These are phyloP conservation scores for Bombus affinis DNA, from an alignment of 1,140 invertebrate genomes.

Conservation along the genomic window DNA sequence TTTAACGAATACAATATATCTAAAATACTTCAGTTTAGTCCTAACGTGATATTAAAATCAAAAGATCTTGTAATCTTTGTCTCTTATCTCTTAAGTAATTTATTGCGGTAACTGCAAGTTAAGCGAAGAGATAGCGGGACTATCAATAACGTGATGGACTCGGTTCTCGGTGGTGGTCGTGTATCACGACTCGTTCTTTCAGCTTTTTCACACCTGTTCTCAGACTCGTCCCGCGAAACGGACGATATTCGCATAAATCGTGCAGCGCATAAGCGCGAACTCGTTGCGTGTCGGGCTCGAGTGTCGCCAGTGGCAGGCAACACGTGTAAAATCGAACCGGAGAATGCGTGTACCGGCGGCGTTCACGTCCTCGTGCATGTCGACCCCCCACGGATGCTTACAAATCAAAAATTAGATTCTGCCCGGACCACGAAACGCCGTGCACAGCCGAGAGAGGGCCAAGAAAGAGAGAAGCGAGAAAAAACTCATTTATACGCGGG, in stretches of 20 bases:
- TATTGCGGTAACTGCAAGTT: too few relatives aligned
- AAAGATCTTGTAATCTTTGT: background rate
- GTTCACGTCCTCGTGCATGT: constrained; percentile 60
- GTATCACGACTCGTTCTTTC: background rate
- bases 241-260: constrained; percentile 48
- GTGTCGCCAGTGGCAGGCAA: constrained; percentile 49
- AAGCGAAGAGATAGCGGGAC: too few relatives aligned
- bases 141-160: background rate
- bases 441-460: too few relatives aligned
- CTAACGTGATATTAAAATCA: too few relatives aligned
- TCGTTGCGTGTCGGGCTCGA: constrained; percentile 50
- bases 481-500: constrained; percentile 66
- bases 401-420: constrained; percentile 71
- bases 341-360: constrained; percentile 45
- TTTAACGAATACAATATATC: too few relatives aligned
- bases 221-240: constrained; percentile 3
- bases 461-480: background rate
- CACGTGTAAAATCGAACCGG: constrained; percentile 51
- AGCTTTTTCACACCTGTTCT: constrained; percentile 39
- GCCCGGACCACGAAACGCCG: constrained; percentile 35
- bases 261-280: constrained; percentile 24
- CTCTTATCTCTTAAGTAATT: background rate
- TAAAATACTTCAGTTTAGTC: too few relatives aligned
- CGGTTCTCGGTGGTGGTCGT: constrained; percentile 1
- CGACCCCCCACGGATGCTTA: constrained; percentile 71